A percentile compares a stretch with the other conserved stretches of the same genome.
Conservation (phyloP, 2,888 invertebrate genomes). For the Troides oblongomaculatus region DNA sequence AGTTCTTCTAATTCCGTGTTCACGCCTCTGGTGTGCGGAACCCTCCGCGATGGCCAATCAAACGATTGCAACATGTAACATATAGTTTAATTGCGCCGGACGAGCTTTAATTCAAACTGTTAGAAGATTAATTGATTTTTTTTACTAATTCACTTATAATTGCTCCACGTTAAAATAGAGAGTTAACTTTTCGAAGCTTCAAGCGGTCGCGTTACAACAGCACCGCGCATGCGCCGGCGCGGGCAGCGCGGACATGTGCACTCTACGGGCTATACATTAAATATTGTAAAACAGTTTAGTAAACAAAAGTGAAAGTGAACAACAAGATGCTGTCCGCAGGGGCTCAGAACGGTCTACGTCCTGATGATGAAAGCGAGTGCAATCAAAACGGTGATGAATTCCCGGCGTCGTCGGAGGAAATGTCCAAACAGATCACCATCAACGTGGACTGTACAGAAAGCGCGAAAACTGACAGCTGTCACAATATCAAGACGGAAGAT, state of each 20-base stretch:
- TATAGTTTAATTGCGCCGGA: slow-evolving; percentile 17
- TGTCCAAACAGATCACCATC: slow-evolving; percentile 28
- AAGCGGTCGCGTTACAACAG: slow-evolving; percentile 7
- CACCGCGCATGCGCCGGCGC: background rate
- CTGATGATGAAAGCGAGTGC: slow-evolving; percentile 2
- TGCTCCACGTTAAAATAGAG: slow-evolving; percentile 7
- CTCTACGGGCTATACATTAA: background rate
- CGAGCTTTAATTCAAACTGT: slow-evolving; percentile 20
- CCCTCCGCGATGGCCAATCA: background rate
- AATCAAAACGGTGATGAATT: background rate
- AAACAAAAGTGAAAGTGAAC: background rate
- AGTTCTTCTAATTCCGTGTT: background rate
- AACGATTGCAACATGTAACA: background rate
- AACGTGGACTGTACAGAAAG: slow-evolving; percentile 28
- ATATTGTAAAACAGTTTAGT: background rate
- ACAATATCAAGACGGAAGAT: slow-evolving; percentile 28
- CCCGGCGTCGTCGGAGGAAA: background rate
- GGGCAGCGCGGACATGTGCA: slow-evolving; percentile 1
- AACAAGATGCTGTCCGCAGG: slow-evolving; percentile 8
- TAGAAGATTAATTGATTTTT: slow-evolving; percentile 29
- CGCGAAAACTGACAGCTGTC: slow-evolving; percentile 29
- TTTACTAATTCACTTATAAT: slow-evolving; percentile 29
- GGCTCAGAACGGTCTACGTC: slow-evolving; percentile 9
- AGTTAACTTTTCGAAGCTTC: slow-evolving; percentile 14
- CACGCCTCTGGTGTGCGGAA: background rate